Conservation (phyloP, 2,797 vertebrate species). For the Aulostomus chinensis region DNA sequence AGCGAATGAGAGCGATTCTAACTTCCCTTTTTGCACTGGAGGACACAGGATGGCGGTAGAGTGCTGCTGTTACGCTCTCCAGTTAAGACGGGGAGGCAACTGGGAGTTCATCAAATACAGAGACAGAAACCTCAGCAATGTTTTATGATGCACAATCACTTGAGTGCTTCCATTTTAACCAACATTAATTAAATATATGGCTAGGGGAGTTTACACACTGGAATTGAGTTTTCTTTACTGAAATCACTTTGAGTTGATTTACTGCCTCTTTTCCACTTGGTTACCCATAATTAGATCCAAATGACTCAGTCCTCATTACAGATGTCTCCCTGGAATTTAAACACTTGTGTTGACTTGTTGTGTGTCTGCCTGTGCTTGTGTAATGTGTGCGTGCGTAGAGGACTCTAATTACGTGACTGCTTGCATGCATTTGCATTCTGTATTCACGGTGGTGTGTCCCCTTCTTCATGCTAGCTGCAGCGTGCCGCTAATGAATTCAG, state of each 20-base stretch:
- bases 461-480: conserved; percentile 2
- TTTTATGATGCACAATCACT: conserved; percentile 59
- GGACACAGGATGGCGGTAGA: conserved; percentile 53
- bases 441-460: conserved; percentile 8
- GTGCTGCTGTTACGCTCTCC: neutral
- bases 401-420: conserved; percentile 16
- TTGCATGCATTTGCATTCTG: conserved; percentile 22
- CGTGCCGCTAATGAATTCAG: conserved; percentile 22
- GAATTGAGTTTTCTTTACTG: conserved; percentile 59
- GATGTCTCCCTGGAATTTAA: conserved; percentile 64
- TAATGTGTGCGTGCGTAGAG: neutral
- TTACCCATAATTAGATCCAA: conserved; percentile 68
- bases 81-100: neutral
- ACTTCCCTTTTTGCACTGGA: conserved; percentile 4
- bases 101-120: neutral
- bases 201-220: conserved; percentile 52
- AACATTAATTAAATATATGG: conserved; percentile 68
- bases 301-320: conserved; percentile 66
- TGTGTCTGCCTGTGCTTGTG: conserved; percentile 7
- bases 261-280: conserved; percentile 59
- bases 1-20: no score
- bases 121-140: conserved; percentile 25
- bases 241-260: conserved; percentile 66
- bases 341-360: conserved; percentile 38
- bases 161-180: conserved; percentile 60